Base-by-base conservation (phyloP, 2,888 invertebrate species). In the Ornithoptera priamus region DNA sequence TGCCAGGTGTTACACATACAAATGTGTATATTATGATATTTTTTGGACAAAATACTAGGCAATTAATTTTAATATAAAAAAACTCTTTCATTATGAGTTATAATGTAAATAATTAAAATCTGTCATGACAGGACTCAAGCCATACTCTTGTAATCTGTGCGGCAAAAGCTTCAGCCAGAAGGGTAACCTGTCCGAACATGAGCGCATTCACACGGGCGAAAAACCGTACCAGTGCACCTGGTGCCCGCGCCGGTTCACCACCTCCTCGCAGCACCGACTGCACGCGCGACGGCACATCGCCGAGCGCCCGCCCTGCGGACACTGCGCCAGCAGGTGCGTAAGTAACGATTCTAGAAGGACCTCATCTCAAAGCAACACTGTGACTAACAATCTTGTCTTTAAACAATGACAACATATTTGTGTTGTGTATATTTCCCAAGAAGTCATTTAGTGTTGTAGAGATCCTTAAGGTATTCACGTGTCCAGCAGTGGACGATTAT, bases 171-270 rank as follows among this genome's bases (percentile, higher is more conserved):
- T 97, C 86, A 95, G 95, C 0, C 97, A 97, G 85, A 95, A 95
- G 80, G 96, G 96, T 69, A 97, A 97, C 89, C 88, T 96, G 69
- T 94, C 94, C 58, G 96, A 96, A 77, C 97, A 97, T 86, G 93
- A 94, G 84, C 93, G 97, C 69, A 96, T 95, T 76, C 97, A 97
- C 85, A 96, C 93, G 0, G 96, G 96, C 0, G 96, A 96, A 83
- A 96, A 96, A 78, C 97, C 97, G 0, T 97, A 94, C 85, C 89
- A 90, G 73, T 97, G 97, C 82, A 86, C 93, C 58, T 87, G 93
- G 62, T 96, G 96, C 75, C 93, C 94, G 30, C 93, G 95, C 24
- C 93, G 93, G 71, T 97, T 96, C 85, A 95, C 96, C 56, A 96
- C 96, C 0, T 95, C 95, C 15, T 96, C 95, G 24, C 96, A 96